Evolutionary conservation across 2,888 invertebrate species (phyloP).

Genomic region (Gastracanthus pulcherrimus): DNA sequence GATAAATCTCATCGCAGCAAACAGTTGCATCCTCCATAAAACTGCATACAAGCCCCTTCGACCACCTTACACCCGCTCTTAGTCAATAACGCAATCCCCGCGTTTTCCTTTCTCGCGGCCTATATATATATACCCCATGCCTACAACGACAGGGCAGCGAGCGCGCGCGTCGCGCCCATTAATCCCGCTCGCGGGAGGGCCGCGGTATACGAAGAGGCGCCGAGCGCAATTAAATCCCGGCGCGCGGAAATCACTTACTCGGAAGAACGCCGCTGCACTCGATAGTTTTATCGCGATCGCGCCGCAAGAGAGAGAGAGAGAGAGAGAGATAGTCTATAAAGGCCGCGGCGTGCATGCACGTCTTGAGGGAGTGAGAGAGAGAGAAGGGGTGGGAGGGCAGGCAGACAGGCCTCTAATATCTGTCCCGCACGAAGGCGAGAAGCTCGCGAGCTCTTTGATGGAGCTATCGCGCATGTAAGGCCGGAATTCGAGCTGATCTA

Average conservation of each 20-base stretch:
- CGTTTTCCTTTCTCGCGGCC: not conserved
- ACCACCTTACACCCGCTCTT: no score
- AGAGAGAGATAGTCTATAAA: not conserved
- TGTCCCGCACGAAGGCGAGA: constrained; percentile 3
- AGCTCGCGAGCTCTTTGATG: constrained; percentile 16
- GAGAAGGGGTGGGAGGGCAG: no score
- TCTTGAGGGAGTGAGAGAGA: not conserved
- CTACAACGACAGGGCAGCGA: not conserved
- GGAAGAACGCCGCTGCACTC: constrained; percentile 8
- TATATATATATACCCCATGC: not conserved
- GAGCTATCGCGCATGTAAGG: constrained; percentile 10
- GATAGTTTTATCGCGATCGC: constrained; percentile 1
- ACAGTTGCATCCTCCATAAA: no score
- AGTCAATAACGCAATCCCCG: not conserved
- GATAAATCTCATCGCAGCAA: no score
- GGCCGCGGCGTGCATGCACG: constrained; percentile 12
- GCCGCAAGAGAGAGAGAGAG: not conserved
- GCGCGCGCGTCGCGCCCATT: constrained; percentile 15
- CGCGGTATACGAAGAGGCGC: not conserved
- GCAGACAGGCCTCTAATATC: not conserved
- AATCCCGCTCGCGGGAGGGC: not conserved
- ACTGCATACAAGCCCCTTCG: no score
- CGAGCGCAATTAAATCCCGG: constrained; percentile 42
- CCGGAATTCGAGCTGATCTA: not conserved
- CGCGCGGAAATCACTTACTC: constrained; percentile 54